Conservation (phyloP, 2,797 vertebrate genomes). For the Girardinus metallicus region DNA sequence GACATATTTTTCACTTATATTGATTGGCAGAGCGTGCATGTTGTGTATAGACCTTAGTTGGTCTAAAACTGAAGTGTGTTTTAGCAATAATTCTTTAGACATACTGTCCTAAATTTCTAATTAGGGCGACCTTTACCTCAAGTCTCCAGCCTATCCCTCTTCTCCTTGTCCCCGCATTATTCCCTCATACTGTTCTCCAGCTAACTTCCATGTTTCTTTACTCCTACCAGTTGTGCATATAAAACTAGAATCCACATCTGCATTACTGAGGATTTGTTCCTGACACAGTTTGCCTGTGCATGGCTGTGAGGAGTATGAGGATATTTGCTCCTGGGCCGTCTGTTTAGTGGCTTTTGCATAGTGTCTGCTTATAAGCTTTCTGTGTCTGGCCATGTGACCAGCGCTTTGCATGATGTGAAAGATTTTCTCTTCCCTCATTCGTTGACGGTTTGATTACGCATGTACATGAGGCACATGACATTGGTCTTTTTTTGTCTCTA, state of each 20-base stretch:
- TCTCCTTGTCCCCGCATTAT: slow-evolving; percentile 11
- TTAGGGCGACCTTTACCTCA: slow-evolving; percentile 64
- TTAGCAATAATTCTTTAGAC: slow-evolving; percentile 30
- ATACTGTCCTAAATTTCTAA: slow-evolving; percentile 19
- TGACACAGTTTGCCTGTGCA: slow-evolving; percentile 45
- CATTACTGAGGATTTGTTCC: slow-evolving; percentile 14
- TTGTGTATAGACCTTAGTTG: slow-evolving; percentile 7
- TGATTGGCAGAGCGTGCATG: slow-evolving; percentile 50
- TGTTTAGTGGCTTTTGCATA: slow-evolving; percentile 47
- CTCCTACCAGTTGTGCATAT: slow-evolving; percentile 19
- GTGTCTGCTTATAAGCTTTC: slow-evolving; percentile 58
- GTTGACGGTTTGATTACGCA: slow-evolving; percentile 62
- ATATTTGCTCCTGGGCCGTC: slow-evolving; percentile 33
- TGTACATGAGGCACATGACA: slow-evolving; percentile 56
- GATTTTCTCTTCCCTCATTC: slow-evolving; percentile 59
- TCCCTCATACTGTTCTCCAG: slow-evolving; percentile 25
- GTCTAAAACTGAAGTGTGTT: slow-evolving; percentile 24
- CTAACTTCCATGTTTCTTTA: slow-evolving; percentile 15
- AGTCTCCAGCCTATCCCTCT: not conserved
- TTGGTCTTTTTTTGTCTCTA: slow-evolving; percentile 44
- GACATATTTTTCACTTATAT: slow-evolving; percentile 39
- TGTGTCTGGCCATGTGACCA: slow-evolving; percentile 66
- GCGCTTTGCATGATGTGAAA: slow-evolving; percentile 72
- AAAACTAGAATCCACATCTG: slow-evolving; percentile 7
- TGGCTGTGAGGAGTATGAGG: slow-evolving; percentile 37